phyloP scores from a whole-genome alignment of 1,140 invertebrate genomes.

The Adoxophyes honmai region DNA sequence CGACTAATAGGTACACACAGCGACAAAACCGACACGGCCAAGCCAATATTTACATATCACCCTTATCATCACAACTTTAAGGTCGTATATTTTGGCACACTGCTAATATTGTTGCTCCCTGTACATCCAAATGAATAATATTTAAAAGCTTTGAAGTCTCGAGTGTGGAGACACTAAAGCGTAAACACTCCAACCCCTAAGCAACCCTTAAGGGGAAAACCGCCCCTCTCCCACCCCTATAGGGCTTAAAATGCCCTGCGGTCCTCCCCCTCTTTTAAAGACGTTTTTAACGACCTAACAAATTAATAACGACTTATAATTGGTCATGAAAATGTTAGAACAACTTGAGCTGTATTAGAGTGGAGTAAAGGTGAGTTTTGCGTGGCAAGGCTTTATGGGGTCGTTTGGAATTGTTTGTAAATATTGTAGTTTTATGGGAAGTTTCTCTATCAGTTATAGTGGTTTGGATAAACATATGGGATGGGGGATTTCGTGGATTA shows the following conservation, averaged over 20 bases:
- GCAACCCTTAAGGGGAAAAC: not conserved
- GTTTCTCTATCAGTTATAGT: not conserved
- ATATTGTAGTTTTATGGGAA: slow-evolving; percentile 14
- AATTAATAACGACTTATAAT: slow-evolving; percentile 16
- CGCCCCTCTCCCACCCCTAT: not conserved
- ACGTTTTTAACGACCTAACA: slow-evolving; percentile 15
- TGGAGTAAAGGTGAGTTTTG: not conserved
- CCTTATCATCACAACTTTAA: too few relatives aligned
- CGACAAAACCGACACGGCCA: too few relatives aligned
- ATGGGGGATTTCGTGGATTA: too few relatives aligned
- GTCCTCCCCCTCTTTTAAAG: not conserved
- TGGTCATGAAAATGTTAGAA: not conserved
- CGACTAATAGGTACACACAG: too few relatives aligned
- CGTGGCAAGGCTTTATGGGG: not conserved
- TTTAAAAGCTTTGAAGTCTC: slow-evolving; percentile 3
- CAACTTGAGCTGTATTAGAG: not conserved
- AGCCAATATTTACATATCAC: too few relatives aligned
- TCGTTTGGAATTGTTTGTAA: slow-evolving; percentile 5
- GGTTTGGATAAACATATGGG: too few relatives aligned
- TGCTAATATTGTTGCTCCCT: too few relatives aligned
- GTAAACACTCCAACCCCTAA: not conserved
- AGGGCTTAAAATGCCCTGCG: not conserved
- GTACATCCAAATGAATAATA: too few relatives aligned
- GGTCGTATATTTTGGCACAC: too few relatives aligned
- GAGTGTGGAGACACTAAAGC: not conserved